Base-by-base conservation (phyloP, 2,113 vertebrate genomes). In the Varanus salvator region DNA sequence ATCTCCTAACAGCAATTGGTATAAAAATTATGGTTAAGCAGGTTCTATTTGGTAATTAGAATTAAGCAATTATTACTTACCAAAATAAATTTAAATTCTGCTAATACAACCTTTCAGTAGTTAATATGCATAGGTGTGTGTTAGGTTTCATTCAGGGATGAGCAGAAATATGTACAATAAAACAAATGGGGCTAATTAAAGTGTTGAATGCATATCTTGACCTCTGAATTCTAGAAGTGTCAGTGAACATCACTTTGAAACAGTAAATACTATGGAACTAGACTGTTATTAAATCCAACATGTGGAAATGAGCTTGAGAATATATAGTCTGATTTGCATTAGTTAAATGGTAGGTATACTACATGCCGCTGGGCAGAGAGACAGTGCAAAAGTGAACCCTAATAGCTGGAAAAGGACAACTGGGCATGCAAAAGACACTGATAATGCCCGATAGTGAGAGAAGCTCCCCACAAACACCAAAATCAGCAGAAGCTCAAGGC, bases 21-120 rank as follows among this genome's bases (percentile, higher is more conserved):
- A 92, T 95, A 95, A 68, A 91, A 91, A 80, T 91, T 95, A 90
- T 92, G 86, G 84, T 94, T 91, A 90, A 91, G 82, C 82, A 89
- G 92, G 91, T 96, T 97, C 91, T 96, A 92, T 92, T 94, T 94
- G 75, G 50, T 94, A 93, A 72, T 95, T 57, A 80, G 89, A 75
- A 92, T 92, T 91, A 88, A 85, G 94, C 93, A 93, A 85, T 77
- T 92, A 95, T 94, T 87, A 91, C 69, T 50, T 90, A 85, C 91
- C 89, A 96, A 80, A 97, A 97, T 97, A 97, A 97, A 97, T 96
- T 89, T 95, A 95, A 96, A 96, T 96, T 97, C 95, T 94, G 96
- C 94, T 94, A 94, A 92, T 87, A 80, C 54, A 6, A 0, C 6
- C 0, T 83, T 87, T 83, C 64, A 66, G 48, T 69, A 80, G 78